Conservation (phyloP, 2,797 vertebrate genomes). For the Xyrichtys novacula region DNA sequence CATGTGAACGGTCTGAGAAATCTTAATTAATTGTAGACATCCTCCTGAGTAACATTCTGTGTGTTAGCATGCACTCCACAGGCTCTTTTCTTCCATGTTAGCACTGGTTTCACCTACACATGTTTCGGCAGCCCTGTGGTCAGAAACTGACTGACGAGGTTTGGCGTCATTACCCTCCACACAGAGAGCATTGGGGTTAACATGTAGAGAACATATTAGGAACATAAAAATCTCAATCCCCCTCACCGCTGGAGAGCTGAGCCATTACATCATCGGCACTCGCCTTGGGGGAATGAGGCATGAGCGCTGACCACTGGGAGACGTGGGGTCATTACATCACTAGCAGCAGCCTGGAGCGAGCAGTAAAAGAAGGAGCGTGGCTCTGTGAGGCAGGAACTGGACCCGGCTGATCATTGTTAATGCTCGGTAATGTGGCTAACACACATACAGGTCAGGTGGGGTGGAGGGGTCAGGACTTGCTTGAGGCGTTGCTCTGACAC, state of each 20-base stretch:
- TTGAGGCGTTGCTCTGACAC: conserved; percentile 66
- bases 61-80: neutral
- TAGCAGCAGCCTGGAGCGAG: conserved; percentile 51
- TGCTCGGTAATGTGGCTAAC: conserved; percentile 52
- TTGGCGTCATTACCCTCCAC: conserved; percentile 14
- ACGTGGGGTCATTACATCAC: conserved; percentile 75
- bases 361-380: conserved; percentile 50
- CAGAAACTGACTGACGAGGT: conserved; percentile 1
- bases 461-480: conserved; percentile 25
- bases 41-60: neutral
- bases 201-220: conserved; percentile 23
- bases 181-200: conserved; percentile 12
- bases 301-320: conserved; percentile 63
- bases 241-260: conserved; percentile 35
- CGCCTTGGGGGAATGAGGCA: conserved; percentile 46
- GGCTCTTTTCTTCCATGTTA: conserved; percentile 1
- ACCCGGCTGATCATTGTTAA: conserved; percentile 54
- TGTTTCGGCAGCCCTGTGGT: neutral
- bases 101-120: neutral
- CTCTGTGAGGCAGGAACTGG: conserved; percentile 44
- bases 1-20: neutral
- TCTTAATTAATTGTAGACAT: neutral
- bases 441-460: conserved; percentile 49
- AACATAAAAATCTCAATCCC: conserved; percentile 9
- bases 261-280: conserved; percentile 67